phyloP scores from a whole-genome alignment of 2,797 vertebrate species.

The Synaphobranchus kaupii region DNA sequence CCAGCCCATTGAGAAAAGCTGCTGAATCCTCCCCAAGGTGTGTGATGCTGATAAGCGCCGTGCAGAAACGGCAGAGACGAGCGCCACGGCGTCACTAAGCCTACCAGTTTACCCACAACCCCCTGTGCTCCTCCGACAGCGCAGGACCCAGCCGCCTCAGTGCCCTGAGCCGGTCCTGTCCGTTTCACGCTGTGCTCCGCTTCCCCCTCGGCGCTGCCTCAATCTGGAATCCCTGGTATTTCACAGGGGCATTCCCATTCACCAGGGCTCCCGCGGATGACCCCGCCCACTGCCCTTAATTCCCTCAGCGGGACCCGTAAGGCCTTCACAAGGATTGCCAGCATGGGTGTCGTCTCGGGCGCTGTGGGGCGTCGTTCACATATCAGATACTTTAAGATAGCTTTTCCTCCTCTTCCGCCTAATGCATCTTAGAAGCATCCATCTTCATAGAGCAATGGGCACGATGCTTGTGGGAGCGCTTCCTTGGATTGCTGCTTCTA shows the following conservation, averaged over 20 bases:
- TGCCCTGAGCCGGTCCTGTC: neutral
- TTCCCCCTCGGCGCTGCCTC: neutral
- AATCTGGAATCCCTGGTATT: neutral
- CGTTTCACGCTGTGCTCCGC: neutral
- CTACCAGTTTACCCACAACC: neutral
- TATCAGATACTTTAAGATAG: neutral
- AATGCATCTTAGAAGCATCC: neutral
- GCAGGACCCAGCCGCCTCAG: neutral
- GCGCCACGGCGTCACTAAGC: neutral
- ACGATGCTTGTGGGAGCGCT: neutral
- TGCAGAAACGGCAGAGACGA: constrained; percentile 4
- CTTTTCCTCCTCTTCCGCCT: neutral
- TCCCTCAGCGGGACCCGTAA: neutral
- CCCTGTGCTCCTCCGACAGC: neutral
- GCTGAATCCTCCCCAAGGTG: neutral
- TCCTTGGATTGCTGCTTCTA: constrained; percentile 2
- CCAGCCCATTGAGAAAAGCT: constrained; percentile 3
- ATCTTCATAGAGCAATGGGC: neutral
- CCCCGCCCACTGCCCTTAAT: neutral
- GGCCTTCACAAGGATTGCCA: neutral
- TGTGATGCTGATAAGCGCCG: constrained; percentile 3
- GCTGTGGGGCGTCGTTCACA: neutral
- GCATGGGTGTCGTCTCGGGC: neutral
- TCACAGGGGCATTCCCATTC: neutral
- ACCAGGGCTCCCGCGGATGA: neutral